phyloP scores from a whole-genome alignment of 2,113 vertebrate species.

The Pseudopipra pipra region DNA sequence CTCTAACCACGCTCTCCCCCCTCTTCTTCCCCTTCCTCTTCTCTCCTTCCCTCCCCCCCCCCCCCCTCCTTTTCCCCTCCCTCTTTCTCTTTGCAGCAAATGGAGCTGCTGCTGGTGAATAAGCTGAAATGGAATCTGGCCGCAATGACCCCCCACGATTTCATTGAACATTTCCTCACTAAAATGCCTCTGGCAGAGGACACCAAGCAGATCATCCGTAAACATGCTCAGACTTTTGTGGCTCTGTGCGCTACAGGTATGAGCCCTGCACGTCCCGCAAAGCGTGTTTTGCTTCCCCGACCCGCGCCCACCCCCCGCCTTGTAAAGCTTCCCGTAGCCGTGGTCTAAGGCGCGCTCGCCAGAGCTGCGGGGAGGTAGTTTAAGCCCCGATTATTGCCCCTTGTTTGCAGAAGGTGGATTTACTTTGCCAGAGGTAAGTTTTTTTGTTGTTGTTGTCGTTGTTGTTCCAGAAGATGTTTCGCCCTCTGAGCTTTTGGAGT shows the following conservation, averaged over 20 bases:
- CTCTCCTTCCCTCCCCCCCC: background rate
- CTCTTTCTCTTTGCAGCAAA: slow-evolving; percentile 82
- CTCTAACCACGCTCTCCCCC: background rate
- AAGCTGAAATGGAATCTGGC: slow-evolving; percentile 99
- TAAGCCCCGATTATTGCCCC: slow-evolving; percentile 1
- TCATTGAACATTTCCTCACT: slow-evolving; percentile 97
- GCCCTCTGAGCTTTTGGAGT: background rate
- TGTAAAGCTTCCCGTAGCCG: background rate
- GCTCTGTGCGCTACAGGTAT: slow-evolving; percentile 97
- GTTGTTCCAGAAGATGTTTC: background rate
- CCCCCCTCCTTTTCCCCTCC: background rate
- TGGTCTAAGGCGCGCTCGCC: background rate
- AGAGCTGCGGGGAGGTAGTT: background rate
- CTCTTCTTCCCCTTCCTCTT: background rate
- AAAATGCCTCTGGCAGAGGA: slow-evolving; percentile 90
- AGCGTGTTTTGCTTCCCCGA: slow-evolving; percentile 42
- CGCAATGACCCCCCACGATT: slow-evolving; percentile 93
- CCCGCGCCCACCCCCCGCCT: background rate
- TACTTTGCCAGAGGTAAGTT: slow-evolving; percentile 63
- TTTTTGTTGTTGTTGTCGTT: background rate
- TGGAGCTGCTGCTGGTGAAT: slow-evolving; percentile 95
- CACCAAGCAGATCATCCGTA: slow-evolving; percentile 93
- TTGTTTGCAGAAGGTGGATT: slow-evolving; percentile 57
- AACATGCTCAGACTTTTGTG: slow-evolving; percentile 97
- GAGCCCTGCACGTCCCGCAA: slow-evolving; percentile 50